Evolutionary conservation across 2,113 vertebrate genomes (phyloP).

Genomic region (Mormoops blainvillei): DNA sequence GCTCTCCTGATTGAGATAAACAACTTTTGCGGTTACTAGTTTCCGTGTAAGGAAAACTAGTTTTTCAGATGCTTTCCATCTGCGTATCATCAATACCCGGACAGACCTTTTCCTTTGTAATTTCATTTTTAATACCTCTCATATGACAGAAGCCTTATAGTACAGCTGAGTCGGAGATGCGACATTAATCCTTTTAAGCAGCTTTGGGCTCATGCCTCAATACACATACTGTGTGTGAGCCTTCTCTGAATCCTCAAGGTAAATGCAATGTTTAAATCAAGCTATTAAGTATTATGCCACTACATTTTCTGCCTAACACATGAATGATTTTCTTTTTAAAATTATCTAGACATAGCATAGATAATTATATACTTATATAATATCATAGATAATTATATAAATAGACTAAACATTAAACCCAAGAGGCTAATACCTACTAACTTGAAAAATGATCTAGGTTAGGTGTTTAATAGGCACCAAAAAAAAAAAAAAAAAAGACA

Average conservation of each 20-base stretch:
- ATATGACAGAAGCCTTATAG: conserved; percentile 49
- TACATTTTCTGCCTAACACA: background rate
- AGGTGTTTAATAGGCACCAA: background rate
- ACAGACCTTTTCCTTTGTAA: conserved; percentile 49
- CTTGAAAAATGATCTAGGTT: background rate
- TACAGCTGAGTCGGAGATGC: conserved; percentile 55
- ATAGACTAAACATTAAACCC: background rate
- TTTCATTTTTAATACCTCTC: conserved; percentile 54
- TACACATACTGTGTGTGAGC: conserved; percentile 61
- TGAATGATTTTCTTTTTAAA: conserved; percentile 5
- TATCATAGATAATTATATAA: conserved; percentile 3
- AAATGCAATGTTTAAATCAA: conserved; percentile 62
- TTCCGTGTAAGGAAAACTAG: conserved; percentile 46
- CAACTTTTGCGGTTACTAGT: background rate
- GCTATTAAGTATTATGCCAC: background rate
- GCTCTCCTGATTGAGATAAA: conserved; percentile 38
- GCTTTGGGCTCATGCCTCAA: conserved; percentile 72
- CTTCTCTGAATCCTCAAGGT: conserved; percentile 71
- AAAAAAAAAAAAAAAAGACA: background rate
- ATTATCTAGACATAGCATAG: background rate
- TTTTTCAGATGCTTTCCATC: conserved; percentile 64
- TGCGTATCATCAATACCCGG: conserved; percentile 36
- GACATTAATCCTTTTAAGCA: conserved; percentile 76
- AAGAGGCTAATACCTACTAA: background rate
- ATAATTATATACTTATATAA: conserved; percentile 44